Conservation (phyloP, 2,888 invertebrate genomes). For the Cataglyphis altisquamis region DNA sequence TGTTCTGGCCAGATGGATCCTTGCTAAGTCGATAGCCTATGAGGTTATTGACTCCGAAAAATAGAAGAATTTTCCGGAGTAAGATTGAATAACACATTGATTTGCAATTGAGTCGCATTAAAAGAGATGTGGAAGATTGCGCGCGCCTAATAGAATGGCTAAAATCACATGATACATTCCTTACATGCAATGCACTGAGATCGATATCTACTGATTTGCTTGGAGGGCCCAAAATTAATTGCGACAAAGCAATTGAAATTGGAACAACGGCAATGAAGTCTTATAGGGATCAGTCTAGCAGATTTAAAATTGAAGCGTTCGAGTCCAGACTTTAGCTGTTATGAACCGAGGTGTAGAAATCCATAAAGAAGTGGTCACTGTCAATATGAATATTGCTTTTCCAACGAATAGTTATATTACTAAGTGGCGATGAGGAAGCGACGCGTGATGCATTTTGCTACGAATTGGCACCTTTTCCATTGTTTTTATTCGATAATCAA, state of each 20-base stretch:
- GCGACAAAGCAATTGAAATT: background rate
- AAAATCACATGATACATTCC: background rate
- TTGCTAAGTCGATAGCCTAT: no score
- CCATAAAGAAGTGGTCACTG: no score
- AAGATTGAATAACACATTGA: background rate
- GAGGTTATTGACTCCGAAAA: background rate
- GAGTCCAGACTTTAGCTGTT: no score
- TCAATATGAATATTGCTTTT: no score
- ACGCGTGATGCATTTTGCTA: no score
- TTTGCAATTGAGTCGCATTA: background rate
- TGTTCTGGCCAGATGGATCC: no score
- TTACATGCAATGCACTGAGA: background rate
- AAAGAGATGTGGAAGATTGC: background rate
- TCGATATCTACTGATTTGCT: background rate
- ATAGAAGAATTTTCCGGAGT: no score
- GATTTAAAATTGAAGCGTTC: background rate
- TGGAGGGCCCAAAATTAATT: conserved; percentile 2
- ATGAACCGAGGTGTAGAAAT: no score
- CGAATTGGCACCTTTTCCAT: no score
- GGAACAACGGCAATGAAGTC: background rate
- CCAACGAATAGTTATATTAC: no score
- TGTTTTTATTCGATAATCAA: no score
- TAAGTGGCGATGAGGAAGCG: no score
- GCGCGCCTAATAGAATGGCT: background rate
- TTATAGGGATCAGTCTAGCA: background rate